A percentile compares a stretch with the other conserved stretches of the same genome.
Evolutionary conservation across 2,797 vertebrate genomes (phyloP).

Genomic region (Pipistrellus kuhlii): DNA sequence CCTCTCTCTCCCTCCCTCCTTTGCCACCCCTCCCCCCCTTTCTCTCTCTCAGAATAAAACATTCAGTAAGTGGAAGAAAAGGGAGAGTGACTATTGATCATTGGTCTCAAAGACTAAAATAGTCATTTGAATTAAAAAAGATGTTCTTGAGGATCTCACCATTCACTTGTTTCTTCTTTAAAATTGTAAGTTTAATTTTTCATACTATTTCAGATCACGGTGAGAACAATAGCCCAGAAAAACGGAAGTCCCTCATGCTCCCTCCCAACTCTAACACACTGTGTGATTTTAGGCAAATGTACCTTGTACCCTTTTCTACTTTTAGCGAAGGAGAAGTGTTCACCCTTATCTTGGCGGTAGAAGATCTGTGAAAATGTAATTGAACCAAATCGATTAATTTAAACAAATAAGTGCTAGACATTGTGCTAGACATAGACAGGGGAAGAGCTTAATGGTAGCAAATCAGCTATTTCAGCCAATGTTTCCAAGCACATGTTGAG

Average conservation of each 20-base stretch:
- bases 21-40: accelerated
- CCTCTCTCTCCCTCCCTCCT: accelerated
- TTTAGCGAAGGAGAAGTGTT: constrained; percentile 70
- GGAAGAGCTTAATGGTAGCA: background rate
- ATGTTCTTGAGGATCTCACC: background rate
- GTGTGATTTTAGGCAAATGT: constrained; percentile 80
- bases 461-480: constrained; percentile 43
- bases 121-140: background rate
- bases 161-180: background rate
- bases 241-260: constrained; percentile 63
- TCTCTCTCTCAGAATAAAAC: background rate
- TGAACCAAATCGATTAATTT: constrained; percentile 57
- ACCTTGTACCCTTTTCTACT: constrained; percentile 68
- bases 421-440: background rate
- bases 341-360: constrained; percentile 63
- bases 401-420: constrained; percentile 55
- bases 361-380: constrained; percentile 58
- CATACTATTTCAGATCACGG: background rate
- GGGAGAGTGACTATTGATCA: background rate
- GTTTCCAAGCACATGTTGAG: background rate
- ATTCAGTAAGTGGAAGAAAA: background rate
- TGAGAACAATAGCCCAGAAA: constrained; percentile 66
- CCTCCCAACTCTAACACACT: constrained; percentile 52
- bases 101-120: background rate
- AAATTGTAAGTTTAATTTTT: background rate